phyloP scores from a whole-genome alignment of 2,797 vertebrate species.

The Basileuterus tristriatus region DNA sequence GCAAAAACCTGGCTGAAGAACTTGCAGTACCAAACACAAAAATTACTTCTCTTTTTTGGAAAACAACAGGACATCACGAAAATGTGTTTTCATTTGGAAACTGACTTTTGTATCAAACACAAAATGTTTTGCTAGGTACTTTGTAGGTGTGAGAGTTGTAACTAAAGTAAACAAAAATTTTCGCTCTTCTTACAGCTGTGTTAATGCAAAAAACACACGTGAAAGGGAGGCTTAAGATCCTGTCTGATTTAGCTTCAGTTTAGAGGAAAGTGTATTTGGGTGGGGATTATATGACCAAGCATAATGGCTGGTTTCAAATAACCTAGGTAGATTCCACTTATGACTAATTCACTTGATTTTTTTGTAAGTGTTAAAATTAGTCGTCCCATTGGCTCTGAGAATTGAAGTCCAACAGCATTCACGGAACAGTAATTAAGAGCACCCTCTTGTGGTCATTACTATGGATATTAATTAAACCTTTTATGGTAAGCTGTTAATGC shows the following conservation, averaged over 20 bases:
- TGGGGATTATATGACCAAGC: background rate
- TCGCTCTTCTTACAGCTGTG: background rate
- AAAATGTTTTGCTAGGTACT: background rate
- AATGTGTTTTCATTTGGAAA: background rate
- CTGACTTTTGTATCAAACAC: background rate
- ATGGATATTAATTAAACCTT: background rate
- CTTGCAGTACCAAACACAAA: background rate
- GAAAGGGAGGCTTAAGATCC: background rate
- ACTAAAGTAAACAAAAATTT: background rate
- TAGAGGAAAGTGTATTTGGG: background rate
- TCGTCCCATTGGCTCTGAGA: too few relatives aligned
- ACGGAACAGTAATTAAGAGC: background rate
- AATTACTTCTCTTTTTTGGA: background rate
- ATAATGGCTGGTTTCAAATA: background rate
- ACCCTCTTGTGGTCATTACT: conserved; percentile 41
- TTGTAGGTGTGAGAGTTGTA: background rate
- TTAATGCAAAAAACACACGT: background rate
- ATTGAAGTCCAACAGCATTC: background rate
- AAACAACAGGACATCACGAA: background rate
- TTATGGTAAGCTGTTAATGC: too few relatives aligned
- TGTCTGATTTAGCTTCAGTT: background rate
- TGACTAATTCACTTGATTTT: background rate
- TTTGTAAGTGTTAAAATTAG: background rate
- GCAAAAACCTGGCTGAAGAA: background rate
- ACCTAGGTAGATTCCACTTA: background rate